Percentiles rank a stretch among this genome's conserved stretches.
Conservation (phyloP, 2,113 vertebrate genomes). For the Mungos mungo region DNA sequence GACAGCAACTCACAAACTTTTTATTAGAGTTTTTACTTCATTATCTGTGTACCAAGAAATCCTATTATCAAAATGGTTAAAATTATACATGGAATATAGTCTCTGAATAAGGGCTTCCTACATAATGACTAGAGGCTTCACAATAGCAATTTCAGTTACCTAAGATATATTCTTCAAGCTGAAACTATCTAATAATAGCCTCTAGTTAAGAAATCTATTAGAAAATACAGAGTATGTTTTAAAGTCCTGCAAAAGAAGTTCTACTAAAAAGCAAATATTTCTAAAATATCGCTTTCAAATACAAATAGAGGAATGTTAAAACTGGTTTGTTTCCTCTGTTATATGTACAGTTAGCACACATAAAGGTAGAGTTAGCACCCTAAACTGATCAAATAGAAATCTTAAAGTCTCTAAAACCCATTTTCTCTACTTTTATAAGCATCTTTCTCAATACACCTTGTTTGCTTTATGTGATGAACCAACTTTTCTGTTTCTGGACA, state of each 20-base stretch:
- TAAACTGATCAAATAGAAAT: not conserved
- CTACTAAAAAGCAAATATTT: not conserved
- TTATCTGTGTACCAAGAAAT: not conserved
- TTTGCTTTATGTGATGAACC: not conserved
- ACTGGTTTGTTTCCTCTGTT: not conserved
- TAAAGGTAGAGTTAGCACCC: not conserved
- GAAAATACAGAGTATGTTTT: not conserved
- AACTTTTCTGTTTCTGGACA: not conserved
- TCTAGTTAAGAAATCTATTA: conserved; percentile 4
- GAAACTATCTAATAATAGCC: not conserved
- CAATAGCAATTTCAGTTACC: not conserved
- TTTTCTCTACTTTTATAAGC: not conserved
- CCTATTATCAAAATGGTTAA: not conserved
- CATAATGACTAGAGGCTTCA: not conserved
- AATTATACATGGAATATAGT: not conserved
- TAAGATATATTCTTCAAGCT: not conserved
- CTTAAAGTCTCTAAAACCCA: not conserved
- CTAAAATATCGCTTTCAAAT: not conserved
- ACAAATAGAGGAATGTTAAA: not conserved
- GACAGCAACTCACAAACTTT: not conserved
- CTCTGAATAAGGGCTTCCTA: not conserved
- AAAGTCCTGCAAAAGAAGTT: not conserved
- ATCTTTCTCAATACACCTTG: not conserved
- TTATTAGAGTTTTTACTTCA: not conserved
- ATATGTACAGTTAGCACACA: not conserved